These are phyloP conservation scores for Pemphredon lugubris DNA, from an alignment of 2,888 invertebrate species.

Conservation along the genomic window DNA sequence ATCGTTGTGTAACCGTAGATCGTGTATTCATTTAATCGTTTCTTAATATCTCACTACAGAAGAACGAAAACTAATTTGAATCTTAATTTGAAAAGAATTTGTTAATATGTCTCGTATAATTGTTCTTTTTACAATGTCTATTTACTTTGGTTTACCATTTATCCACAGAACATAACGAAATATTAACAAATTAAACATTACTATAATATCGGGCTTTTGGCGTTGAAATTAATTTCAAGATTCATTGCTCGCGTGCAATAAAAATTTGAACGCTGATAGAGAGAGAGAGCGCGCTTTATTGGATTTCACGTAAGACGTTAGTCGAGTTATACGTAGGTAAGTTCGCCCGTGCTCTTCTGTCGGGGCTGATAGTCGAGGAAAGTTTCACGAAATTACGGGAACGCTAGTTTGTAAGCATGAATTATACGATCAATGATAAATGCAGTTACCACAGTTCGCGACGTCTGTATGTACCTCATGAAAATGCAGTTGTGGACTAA, in stretches of 20 bases:
- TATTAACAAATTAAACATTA: no score
- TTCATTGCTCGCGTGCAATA: no score
- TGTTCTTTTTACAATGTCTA: no score
- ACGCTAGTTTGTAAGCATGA: conserved; percentile 18
- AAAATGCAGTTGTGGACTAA: conserved; percentile 10
- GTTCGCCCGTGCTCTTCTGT: conserved; percentile 3
- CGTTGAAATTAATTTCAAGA: neutral
- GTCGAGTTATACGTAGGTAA: conserved; percentile 23
- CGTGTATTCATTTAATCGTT: no score
- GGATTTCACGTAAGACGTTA: neutral
- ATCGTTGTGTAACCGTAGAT: no score
- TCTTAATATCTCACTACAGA: no score
- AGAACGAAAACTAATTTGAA: no score
- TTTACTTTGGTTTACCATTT: no score
- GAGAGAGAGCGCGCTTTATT: conserved; percentile 2
- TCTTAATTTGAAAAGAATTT: no score
- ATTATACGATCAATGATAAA: conserved; percentile 39
- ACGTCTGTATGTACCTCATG: neutral
- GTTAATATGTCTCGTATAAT: no score
- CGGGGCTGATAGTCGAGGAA: conserved; percentile 20
- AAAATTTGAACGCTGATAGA: neutral
- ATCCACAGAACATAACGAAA: no score
- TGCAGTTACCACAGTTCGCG: conserved; percentile 11
- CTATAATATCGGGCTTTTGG: no score
- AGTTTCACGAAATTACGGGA: conserved; percentile 35